A percentile compares a stretch with the other conserved stretches of the same genome.
phyloP scores from a whole-genome alignment of 2,888 invertebrate genomes.

The Nomada ferruginata region DNA sequence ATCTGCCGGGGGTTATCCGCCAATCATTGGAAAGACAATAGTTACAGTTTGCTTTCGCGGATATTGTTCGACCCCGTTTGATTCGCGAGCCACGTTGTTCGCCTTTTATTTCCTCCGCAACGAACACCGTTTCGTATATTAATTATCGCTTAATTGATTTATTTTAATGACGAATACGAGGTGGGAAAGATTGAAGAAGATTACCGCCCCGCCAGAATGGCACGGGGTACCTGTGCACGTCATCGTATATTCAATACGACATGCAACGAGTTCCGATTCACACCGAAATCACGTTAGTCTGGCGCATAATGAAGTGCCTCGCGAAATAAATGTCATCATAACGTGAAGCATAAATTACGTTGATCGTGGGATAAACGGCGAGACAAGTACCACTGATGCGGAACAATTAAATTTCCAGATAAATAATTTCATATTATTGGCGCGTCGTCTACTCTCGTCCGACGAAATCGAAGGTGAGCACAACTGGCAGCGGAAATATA shows the following conservation, averaged over 20 bases:
- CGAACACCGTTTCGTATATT: background rate
- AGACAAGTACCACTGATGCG: background rate
- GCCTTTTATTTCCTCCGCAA: background rate
- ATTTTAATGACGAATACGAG: background rate
- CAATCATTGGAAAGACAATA: constrained; percentile 24
- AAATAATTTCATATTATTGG: background rate
- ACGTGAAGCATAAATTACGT: constrained; percentile 9
- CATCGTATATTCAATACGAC: constrained; percentile 25
- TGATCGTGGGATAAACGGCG: background rate
- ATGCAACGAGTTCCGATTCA: constrained; percentile 13
- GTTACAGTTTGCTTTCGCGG: constrained; percentile 10
- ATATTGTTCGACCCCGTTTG: background rate
- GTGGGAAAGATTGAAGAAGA: background rate
- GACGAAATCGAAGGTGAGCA: constrained; percentile 1
- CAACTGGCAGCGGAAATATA: background rate
- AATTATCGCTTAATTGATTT: background rate
- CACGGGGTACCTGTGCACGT: background rate
- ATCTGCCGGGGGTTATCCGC: constrained; percentile 22
- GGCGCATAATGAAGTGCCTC: constrained; percentile 16
- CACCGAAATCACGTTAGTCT: constrained; percentile 16
- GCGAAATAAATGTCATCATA: constrained; percentile 26
- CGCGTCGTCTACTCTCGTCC: background rate
- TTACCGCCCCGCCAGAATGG: background rate
- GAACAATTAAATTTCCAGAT: background rate
- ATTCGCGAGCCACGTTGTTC: no score